phyloP scores from a whole-genome alignment of 2,888 invertebrate genomes.

The Orthosia incerta region DNA sequence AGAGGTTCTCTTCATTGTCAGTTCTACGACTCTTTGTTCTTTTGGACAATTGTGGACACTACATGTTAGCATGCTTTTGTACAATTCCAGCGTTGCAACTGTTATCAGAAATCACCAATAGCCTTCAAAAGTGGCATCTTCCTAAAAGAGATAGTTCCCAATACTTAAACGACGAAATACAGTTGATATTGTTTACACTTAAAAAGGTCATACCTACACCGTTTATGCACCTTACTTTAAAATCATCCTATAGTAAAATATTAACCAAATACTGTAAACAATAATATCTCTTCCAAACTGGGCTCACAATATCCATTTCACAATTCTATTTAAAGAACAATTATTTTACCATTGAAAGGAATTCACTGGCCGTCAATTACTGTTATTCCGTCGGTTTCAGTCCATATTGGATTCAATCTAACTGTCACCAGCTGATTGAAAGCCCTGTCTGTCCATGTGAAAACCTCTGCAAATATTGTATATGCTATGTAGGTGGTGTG shows the following conservation, averaged over 20 bases:
- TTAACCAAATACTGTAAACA: neutral
- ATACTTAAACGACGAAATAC: neutral
- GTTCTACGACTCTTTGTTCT: neutral
- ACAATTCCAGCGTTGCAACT: neutral
- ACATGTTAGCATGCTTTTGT: too few species aligned
- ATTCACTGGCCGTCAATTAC: slow-evolving; percentile 75
- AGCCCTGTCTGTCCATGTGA: slow-evolving; percentile 63
- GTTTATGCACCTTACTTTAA: neutral
- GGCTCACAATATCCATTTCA: neutral
- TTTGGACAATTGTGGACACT: too few species aligned
- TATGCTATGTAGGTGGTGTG: slow-evolving; percentile 35
- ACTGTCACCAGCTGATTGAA: slow-evolving; percentile 83
- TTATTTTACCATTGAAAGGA: slow-evolving; percentile 58
- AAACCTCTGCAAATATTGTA: slow-evolving; percentile 58
- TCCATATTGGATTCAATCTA: slow-evolving; percentile 79
- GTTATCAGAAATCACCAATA: too few species aligned
- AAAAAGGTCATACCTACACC: neutral
- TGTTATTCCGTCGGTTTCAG: slow-evolving; percentile 74
- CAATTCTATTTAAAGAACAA: slow-evolving; percentile 25
- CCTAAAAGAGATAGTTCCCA: neutral
- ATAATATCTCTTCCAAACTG: neutral
- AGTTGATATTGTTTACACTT: neutral
- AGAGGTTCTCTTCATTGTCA: too few species aligned
- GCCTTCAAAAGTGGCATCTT: too few species aligned
- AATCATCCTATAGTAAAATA: neutral